Percentiles rank a stretch among this genome's conserved stretches.
Evolutionary conservation across 2,888 invertebrate species (phyloP).

Genomic region (Platyscelio sp.): DNA sequence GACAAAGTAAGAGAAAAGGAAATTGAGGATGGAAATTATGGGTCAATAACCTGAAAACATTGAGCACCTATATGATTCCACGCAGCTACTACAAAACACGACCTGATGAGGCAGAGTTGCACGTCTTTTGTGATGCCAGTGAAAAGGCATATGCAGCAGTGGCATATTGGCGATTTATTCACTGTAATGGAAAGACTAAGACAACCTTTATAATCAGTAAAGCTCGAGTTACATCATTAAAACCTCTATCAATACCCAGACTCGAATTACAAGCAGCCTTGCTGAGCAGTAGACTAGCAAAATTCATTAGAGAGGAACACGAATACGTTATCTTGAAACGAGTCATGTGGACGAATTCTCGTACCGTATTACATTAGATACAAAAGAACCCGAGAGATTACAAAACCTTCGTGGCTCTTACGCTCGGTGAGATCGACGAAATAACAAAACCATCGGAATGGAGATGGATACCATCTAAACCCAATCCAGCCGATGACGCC

Average conservation of each 20-base stretch:
- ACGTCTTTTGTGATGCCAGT: slow-evolving; percentile 45
- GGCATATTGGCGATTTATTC: slow-evolving; percentile 26
- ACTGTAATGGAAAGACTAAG: background rate
- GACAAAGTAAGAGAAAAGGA: no score
- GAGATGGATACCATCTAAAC: background rate
- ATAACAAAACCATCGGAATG: background rate
- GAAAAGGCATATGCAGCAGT: slow-evolving; percentile 30
- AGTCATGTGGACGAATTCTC: background rate
- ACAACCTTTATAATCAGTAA: slow-evolving; percentile 5
- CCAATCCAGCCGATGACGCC: background rate
- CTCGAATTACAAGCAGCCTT: no score
- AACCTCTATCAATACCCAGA: background rate
- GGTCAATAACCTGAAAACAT: no score
- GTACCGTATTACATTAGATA: background rate
- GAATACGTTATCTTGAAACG: no score
- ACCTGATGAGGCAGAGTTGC: background rate
- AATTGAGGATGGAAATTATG: no score
- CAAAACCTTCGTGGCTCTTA: background rate
- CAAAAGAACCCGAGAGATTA: background rate
- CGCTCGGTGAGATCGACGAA: background rate
- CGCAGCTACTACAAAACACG: slow-evolving; percentile 35
- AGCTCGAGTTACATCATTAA: slow-evolving; percentile 4
- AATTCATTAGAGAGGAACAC: background rate
- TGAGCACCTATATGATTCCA: no score
- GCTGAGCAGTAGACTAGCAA: background rate